Evolutionary conservation across 2,113 vertebrate genomes (phyloP).

Genomic region (Crotalus tigris): DNA sequence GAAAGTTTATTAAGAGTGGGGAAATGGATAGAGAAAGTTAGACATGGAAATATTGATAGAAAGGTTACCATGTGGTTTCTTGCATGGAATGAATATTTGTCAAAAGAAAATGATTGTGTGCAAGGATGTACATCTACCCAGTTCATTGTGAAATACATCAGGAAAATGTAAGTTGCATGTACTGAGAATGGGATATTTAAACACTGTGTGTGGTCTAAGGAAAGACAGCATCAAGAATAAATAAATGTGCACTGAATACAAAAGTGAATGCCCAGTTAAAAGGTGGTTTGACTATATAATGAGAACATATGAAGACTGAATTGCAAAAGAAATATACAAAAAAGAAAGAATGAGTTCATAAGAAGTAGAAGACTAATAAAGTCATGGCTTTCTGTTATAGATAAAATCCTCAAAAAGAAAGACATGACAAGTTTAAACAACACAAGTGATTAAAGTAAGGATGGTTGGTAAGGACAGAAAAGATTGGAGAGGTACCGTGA

Average conservation of each 20-base stretch:
- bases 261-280: not conserved
- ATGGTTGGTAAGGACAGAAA: not conserved
- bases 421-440: not conserved
- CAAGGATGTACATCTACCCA: not conserved
- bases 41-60: not conserved
- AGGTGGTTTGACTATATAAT: not conserved
- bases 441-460: not conserved
- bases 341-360: not conserved
- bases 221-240: not conserved
- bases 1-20: not conserved
- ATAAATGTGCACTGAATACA: not conserved
- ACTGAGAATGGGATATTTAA: not conserved
- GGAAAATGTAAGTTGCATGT: not conserved
- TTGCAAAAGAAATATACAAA: not conserved
- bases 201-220: not conserved
- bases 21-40: not conserved
- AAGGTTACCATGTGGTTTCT: not conserved
- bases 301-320: not conserved
- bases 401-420: not conserved
- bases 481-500: not conserved
- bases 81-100: not conserved
- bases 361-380: not conserved
- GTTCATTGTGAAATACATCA: not conserved
- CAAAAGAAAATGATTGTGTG: not conserved
- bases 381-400: not conserved